A percentile compares a stretch with the other conserved stretches of the same genome.
Conservation (phyloP, 2,113 vertebrate genomes). For the Albula goreensis region DNA sequence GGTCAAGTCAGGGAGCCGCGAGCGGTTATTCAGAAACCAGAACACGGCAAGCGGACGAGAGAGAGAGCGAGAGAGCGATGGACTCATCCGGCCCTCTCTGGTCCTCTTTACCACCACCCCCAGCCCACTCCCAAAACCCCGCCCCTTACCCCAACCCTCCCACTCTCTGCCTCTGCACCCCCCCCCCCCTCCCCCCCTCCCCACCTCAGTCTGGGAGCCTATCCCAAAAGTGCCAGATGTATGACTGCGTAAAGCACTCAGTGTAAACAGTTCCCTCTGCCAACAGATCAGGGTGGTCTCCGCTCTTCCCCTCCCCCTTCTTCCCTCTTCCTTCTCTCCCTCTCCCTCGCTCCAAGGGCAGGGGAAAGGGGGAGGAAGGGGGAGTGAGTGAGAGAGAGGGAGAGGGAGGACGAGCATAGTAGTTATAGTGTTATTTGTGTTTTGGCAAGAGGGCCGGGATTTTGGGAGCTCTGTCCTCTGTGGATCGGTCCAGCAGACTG, state of each 20-base stretch:
- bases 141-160: conserved; percentile 54
- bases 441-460: conserved; percentile 69
- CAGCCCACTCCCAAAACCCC: conserved; percentile 44
- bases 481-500: conserved; percentile 63
- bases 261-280: conserved; percentile 96
- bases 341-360: conserved; percentile 56
- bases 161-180: conserved; percentile 21
- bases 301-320: conserved; percentile 52
- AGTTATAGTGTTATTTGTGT: conserved; percentile 78
- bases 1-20: background rate
- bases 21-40: conserved; percentile 17
- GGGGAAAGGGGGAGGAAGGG: conserved; percentile 61
- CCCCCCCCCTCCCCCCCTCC: conserved; percentile 53
- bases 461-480: conserved; percentile 62
- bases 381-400: conserved; percentile 41
- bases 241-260: conserved; percentile 97
- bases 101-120: conserved; percentile 17
- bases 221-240: conserved; percentile 99
- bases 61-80: too few species aligned
- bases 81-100: too few species aligned
- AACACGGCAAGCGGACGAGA: background rate
- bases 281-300: conserved; percentile 95
- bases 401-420: conserved; percentile 68
- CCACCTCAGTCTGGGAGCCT: conserved; percentile 84
- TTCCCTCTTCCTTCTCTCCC: conserved; percentile 48